These are phyloP conservation scores for Myanophis thanlyinensis DNA, from an alignment of 2,113 vertebrate species.

Conservation along the genomic window DNA sequence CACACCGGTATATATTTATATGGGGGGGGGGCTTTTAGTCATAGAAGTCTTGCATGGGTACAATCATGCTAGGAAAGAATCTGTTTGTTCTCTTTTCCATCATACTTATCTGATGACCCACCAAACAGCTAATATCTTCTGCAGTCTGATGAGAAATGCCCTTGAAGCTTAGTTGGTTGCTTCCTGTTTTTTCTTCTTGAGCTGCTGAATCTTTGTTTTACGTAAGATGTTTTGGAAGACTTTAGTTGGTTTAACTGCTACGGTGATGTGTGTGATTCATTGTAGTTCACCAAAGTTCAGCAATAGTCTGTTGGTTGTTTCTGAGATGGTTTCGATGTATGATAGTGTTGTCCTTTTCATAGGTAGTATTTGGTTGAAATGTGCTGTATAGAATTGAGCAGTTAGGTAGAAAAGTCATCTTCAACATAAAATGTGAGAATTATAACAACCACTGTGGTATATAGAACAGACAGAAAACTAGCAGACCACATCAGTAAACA, in stretches of 20 bases:
- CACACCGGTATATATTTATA: too few relatives aligned
- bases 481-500: background rate
- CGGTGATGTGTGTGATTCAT: background rate
- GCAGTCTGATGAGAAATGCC: background rate
- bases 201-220: background rate
- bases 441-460: background rate
- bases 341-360: background rate
- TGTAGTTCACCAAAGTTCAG: background rate
- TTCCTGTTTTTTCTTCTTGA: background rate
- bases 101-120: background rate
- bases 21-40: background rate
- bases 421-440: background rate
- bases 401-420: background rate
- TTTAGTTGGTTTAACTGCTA: background rate
- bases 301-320: background rate
- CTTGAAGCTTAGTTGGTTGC: background rate
- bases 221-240: background rate
- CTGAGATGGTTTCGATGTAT: background rate
- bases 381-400: background rate
- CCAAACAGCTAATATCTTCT: background rate
- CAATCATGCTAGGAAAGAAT: background rate
- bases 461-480: background rate
- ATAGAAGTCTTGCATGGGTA: background rate
- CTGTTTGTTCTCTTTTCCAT: background rate
- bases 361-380: background rate